Evolutionary conservation across 1,140 invertebrate species (phyloP), one percentile per base, ranked within the genome.

Genomic region (Drosophila takahashii): DNA sequence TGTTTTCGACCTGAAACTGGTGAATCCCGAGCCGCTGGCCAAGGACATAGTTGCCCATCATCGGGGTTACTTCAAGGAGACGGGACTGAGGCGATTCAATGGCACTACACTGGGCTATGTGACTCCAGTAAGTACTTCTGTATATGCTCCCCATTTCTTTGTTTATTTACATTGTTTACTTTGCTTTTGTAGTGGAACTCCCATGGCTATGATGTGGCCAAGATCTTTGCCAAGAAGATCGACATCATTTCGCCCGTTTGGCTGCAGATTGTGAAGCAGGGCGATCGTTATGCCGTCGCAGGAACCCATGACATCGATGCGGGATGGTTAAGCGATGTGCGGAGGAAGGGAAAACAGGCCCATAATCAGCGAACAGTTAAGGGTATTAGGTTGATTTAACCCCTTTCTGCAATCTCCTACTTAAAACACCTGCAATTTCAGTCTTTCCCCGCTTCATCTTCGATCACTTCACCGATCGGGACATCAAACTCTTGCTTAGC

Each of bases 191-290:
- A 99, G 97, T 99, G 98, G 98, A 99, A 99, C 92, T 95, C 94
- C 65, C 96, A 97, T 94, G 98, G 98, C 0, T 98, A 99, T 93
- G 96, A 98, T 93, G 94, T 98, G 39, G 96, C 97, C 0, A 98
- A 98, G 93, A 95, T 94, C 48, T 98, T 98, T 93, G 95, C 95
- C 39, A 94, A 95, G 34, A 99, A 99, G 92, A 98, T 99, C 81
- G 96, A 96, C 51, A 96, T 96, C 76, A 94, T 99, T 3, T 98
- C 98, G 11, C 98, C 98, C 4, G 98, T 99, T 0, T 99, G 98
- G 98, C 93, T 99, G 7, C 97, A 98, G 93, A 92, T 98, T 16
- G 58, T 90, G 0, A 95, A 93, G 64, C 94, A 92, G 77, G 93
- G 92, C 37, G 93, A 94, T 54, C 93, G 93, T 11, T 96, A 95